A percentile compares a stretch with the other conserved stretches of the same genome.
phyloP scores from a whole-genome alignment of 2,888 invertebrate species.

The Epinotia ramella region DNA sequence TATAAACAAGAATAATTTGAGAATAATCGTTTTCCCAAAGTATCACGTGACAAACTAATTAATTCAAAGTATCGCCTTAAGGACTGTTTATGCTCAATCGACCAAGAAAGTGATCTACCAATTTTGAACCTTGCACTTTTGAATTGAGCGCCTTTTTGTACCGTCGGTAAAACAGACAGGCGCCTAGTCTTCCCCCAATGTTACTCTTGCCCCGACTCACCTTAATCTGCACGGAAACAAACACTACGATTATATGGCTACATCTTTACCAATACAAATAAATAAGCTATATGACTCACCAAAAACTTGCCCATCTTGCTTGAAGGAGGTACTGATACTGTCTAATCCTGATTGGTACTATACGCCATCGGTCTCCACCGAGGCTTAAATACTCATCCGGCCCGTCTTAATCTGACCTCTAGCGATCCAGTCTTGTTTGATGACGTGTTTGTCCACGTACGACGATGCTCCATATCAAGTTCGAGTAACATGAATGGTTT shows the following conservation, averaged over 20 bases:
- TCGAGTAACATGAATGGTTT: not conserved
- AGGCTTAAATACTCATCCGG: slow-evolving; percentile 36
- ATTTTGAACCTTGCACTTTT: too few species aligned
- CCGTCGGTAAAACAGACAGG: too few species aligned
- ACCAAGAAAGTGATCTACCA: too few species aligned
- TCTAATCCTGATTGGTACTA: slow-evolving; percentile 9
- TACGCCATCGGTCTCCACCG: not conserved
- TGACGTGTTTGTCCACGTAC: slow-evolving; percentile 1
- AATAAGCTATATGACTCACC: slow-evolving; percentile 17
- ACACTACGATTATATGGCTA: slow-evolving; percentile 4
- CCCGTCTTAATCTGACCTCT: slow-evolving; percentile 18
- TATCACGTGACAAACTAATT: too few species aligned
- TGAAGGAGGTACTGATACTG: not conserved
- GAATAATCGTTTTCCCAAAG: too few species aligned
- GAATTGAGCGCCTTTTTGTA: too few species aligned
- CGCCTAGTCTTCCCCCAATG: too few species aligned
- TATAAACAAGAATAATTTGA: too few species aligned
- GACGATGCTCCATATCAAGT: not conserved
- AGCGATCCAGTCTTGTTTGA: slow-evolving; percentile 32
- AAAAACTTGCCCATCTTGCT: slow-evolving; percentile 36
- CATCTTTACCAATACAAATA: not conserved
- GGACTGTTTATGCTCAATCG: too few species aligned
- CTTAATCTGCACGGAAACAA: too few species aligned
- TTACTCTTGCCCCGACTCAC: too few species aligned
- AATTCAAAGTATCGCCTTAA: too few species aligned